Evolutionary conservation across 2,113 vertebrate genomes (phyloP).

Genomic region (Acrocephalus arundinaceus): DNA sequence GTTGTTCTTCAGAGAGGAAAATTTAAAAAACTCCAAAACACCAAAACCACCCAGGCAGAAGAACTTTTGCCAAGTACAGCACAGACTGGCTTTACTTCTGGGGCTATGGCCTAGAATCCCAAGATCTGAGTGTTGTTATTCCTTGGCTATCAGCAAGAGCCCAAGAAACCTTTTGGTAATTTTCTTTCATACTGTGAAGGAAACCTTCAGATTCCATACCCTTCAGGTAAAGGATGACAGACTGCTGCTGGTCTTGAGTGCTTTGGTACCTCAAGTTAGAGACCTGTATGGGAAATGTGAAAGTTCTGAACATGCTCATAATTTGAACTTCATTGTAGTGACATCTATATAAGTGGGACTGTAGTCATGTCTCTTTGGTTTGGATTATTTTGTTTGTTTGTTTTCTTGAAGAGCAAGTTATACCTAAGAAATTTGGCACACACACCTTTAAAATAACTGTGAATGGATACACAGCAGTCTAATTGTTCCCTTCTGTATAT

Average conservation of each 20-base stretch:
- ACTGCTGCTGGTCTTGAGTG: background rate
- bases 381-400: background rate
- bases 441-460: background rate
- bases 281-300: background rate
- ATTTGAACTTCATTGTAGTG: background rate
- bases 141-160: background rate
- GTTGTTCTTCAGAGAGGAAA: background rate
- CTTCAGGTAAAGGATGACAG: background rate
- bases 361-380: background rate
- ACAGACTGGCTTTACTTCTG: background rate
- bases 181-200: background rate
- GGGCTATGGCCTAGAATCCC: background rate
- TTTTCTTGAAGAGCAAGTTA: background rate
- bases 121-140: background rate
- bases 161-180: background rate
- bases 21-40: background rate
- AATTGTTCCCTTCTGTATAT: background rate
- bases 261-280: background rate
- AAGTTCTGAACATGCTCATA: background rate
- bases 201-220: background rate
- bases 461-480: background rate
- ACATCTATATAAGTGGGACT: background rate
- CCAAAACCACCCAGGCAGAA: background rate
- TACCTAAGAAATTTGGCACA: background rate
- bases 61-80: background rate